Conservation (phyloP, 2,888 invertebrate genomes). For the Hipparchia semele region DNA sequence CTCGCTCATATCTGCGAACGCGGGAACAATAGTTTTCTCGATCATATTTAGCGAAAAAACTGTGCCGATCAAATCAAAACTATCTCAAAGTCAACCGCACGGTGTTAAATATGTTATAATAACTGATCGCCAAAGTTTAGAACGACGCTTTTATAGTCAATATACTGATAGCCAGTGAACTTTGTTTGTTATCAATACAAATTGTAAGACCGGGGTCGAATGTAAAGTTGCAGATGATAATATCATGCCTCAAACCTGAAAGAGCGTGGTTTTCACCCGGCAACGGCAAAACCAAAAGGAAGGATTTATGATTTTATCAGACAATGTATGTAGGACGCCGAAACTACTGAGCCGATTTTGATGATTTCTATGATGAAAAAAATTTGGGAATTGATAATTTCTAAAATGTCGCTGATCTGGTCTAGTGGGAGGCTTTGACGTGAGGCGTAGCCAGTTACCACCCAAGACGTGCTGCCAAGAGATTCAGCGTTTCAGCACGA, state of each 20-base stretch:
- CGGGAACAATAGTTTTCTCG: slow-evolving; percentile 52
- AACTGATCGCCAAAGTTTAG: slow-evolving; percentile 24
- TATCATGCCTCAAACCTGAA: neutral
- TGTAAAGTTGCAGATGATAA: slow-evolving; percentile 4
- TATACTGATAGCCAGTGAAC: slow-evolving; percentile 26
- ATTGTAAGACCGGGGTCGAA: slow-evolving; percentile 20
- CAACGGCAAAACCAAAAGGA: too few species aligned
- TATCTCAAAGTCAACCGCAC: slow-evolving; percentile 5
- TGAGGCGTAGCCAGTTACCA: too few species aligned
- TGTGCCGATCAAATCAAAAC: neutral
- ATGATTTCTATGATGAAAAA: too few species aligned
- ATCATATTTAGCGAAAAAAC: slow-evolving; percentile 51
- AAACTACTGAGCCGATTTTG: too few species aligned
- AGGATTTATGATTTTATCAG: too few species aligned
- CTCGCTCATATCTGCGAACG: slow-evolving; percentile 76
- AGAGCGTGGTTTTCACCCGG: neutral
- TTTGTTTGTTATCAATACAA: slow-evolving; percentile 26
- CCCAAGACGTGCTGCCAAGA: too few species aligned
- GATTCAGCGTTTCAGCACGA: too few species aligned
- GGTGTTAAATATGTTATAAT: slow-evolving; percentile 27
- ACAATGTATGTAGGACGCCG: too few species aligned
- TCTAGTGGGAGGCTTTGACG: too few species aligned
- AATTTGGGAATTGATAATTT: too few species aligned
- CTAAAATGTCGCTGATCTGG: too few species aligned
- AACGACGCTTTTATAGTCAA: slow-evolving; percentile 30